These are phyloP conservation scores for Caerostris darwini DNA, from an alignment of 1,140 invertebrate species.

Conservation along the genomic window DNA sequence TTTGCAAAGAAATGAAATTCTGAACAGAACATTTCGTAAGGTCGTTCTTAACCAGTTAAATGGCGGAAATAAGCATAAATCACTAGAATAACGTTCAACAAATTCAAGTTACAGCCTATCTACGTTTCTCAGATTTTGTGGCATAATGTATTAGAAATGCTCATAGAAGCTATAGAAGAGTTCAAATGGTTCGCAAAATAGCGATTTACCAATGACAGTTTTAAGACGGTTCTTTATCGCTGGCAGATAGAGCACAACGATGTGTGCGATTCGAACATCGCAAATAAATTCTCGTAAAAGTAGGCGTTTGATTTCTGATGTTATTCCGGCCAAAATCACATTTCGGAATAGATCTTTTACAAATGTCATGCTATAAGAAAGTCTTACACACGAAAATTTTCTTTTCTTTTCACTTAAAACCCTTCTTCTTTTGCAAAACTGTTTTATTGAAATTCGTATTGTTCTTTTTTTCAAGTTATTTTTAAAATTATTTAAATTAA, in stretches of 20 bases:
- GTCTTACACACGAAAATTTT: not conserved
- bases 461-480: too few species aligned
- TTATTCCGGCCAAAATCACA: not conserved
- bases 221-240: not conserved
- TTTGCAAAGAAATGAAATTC: not conserved
- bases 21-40: not conserved
- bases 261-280: not conserved
- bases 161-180: not conserved
- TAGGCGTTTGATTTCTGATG: not conserved
- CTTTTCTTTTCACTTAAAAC: not conserved
- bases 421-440: not conserved
- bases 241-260: not conserved
- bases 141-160: not conserved
- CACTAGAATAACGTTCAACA: constrained; percentile 5
- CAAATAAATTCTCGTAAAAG: not conserved
- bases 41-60: not conserved
- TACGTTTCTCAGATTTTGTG: not conserved
- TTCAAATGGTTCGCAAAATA: constrained; percentile 3
- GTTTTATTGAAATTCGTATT: too few species aligned
- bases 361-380: not conserved
- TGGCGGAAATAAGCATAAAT: constrained; percentile 23
- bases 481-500: too few species aligned
- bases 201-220: not conserved
- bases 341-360: not conserved
- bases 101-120: not conserved